Evolutionary conservation across 1,140 invertebrate species (phyloP).

Genomic region (Bactericera cockerelli): DNA sequence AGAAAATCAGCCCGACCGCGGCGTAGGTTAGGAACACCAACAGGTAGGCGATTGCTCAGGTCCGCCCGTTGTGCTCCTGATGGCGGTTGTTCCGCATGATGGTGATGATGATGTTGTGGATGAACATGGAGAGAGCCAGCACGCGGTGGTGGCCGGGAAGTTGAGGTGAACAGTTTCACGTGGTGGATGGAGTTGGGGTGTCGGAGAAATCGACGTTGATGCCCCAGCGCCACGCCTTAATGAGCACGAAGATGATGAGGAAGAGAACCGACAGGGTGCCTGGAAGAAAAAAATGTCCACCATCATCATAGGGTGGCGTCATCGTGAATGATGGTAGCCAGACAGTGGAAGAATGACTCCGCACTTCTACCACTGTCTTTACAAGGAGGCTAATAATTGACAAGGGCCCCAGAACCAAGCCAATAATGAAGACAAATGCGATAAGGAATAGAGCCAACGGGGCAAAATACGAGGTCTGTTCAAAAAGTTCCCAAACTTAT

Average conservation of each 20-base stretch:
- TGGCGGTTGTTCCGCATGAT: conserved; percentile 68
- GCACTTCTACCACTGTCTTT: too few species aligned
- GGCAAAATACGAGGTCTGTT: too few species aligned
- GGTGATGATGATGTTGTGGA: conserved; percentile 81
- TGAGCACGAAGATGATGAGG: conserved; percentile 53
- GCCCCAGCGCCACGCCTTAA: conserved; percentile 63
- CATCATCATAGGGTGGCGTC: too few species aligned
- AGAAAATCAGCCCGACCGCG: conserved; percentile 65
- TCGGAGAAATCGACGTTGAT: conserved; percentile 43
- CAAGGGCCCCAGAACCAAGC: too few species aligned
- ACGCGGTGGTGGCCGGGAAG: conserved; percentile 70
- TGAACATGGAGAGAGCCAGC: conserved; percentile 73
- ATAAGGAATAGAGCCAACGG: not conserved
- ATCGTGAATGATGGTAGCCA: too few species aligned
- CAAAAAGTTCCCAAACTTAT: not conserved
- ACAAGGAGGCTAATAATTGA: too few species aligned
- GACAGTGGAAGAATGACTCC: too few species aligned
- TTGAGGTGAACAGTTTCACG: conserved; percentile 36
- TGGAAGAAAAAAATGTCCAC: conserved; percentile 30
- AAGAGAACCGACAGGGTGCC: conserved; percentile 69
- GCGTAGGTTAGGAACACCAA: conserved; percentile 72
- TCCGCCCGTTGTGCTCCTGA: conserved; percentile 79
- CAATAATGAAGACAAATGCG: not conserved
- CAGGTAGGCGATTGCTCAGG: conserved; percentile 67
- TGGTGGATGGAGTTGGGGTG: conserved; percentile 31